Conservation (phyloP, 2,888 invertebrate species). For the Gibbula magus region DNA sequence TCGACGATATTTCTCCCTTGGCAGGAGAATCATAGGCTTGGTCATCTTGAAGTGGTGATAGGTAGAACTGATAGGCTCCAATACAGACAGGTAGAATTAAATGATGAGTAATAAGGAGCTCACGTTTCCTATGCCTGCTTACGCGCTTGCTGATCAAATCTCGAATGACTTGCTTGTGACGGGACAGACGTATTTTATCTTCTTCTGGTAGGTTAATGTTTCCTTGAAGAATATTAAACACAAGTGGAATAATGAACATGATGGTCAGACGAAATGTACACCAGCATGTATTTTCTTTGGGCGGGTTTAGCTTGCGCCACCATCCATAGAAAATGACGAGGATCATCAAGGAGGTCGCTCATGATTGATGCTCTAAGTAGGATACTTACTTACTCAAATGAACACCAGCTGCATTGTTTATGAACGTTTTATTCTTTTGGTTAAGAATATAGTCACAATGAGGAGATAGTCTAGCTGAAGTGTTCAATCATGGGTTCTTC, state of each 20-base stretch:
- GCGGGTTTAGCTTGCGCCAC: background rate
- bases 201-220: background rate
- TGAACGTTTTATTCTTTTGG: too few species aligned
- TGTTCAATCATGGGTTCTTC: background rate
- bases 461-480: constrained; percentile 1
- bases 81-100: constrained; percentile 6
- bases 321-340: background rate
- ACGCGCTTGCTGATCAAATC: background rate
- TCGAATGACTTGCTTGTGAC: background rate
- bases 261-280: background rate
- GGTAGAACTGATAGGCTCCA: background rate
- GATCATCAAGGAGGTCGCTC: background rate
- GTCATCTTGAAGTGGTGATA: background rate
- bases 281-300: background rate
- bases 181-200: background rate
- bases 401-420: too few species aligned
- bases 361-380: background rate
- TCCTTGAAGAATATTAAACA: background rate
- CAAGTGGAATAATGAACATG: background rate
- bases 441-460: background rate
- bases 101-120: background rate
- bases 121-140: background rate
- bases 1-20: background rate
- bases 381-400: background rate
- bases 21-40: background rate